phyloP scores from a whole-genome alignment of 2,797 vertebrate species.

The Microcaecilia unicolor region DNA sequence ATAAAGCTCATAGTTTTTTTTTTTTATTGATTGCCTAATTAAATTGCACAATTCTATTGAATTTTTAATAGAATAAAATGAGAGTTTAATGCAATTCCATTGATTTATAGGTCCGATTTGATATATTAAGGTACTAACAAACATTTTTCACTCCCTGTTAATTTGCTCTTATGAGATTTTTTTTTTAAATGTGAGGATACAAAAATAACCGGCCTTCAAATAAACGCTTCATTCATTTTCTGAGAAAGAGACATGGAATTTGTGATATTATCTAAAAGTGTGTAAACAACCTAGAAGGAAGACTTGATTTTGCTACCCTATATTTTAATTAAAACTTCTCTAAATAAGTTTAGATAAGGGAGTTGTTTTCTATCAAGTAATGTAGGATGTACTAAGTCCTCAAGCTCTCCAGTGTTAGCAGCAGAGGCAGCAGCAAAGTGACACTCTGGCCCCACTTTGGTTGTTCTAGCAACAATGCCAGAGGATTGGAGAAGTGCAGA shows the following conservation, averaged over 20 bases:
- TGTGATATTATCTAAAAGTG: not conserved
- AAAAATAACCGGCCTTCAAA: constrained; percentile 13
- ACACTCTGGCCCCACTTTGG: not conserved
- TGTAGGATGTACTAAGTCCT: not conserved
- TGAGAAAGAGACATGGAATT: not conserved
- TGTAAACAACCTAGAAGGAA: not conserved
- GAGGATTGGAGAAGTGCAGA: too few relatives aligned
- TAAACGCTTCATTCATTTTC: constrained; percentile 5
- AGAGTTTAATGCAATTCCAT: constrained; percentile 54
- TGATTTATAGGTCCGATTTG: constrained; percentile 39
- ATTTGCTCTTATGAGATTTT: constrained; percentile 31
- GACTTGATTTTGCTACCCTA: not conserved
- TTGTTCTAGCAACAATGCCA: not conserved
- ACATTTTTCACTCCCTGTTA: constrained; percentile 30
- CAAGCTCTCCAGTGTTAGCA: not conserved
- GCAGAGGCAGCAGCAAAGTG: not conserved
- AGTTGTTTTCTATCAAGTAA: not conserved
- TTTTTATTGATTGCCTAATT: constrained; percentile 35
- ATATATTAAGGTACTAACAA: constrained; percentile 49
- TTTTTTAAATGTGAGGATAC: constrained; percentile 21
- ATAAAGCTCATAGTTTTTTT: constrained; percentile 40
- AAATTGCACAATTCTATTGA: constrained; percentile 48
- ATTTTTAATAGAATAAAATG: constrained; percentile 55
- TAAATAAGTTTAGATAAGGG: not conserved
- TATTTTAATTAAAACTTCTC: constrained; percentile 5